Evolutionary conservation across 2,113 vertebrate species (phyloP), one percentile per base, ranked within the genome.

Genomic region (Genyomyrus donnyi): DNA sequence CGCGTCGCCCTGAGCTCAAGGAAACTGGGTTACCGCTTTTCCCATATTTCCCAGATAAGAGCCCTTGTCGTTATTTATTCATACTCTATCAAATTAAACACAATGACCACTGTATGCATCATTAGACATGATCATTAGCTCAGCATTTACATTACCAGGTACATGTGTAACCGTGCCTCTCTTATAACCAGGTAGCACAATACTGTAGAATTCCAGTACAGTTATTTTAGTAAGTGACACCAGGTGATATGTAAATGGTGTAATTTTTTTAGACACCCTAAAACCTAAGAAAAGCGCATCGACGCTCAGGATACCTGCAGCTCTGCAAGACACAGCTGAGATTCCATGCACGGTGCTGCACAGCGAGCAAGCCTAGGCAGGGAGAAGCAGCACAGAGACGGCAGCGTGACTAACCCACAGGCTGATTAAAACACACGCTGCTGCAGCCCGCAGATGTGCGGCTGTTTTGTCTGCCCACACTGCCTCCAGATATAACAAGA

Each of bases 381-480:
- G 31, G 86, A 58, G 13, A 50, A 13, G 42, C 24, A 10, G 11
- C 84, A 49, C 17, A 27, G 84, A 50, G 24, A 46, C 21, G 24
- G 77, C 15, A 27, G 85, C 48, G 85, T 86, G 85, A 86, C 85
- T 50, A 52, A 86, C 45, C 85, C 46, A 24, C n/a, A 86, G 85
- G 45, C n/a, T 10, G 45, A 15, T 83, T 83, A 45, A 83, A 83
- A 83, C 77, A 87, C 50, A 4, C 11, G 15, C 45, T 0, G 35
- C 83, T 48, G 5, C n/a, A 87, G 85, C 50, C 85, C 50, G 31
- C 46, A 86, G 84, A 49, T 49, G 48, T 50, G 48, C 8, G 84
- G 4, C 17, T 53, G 85, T 39, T 53, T 50, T 87, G 85, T 87
- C 85, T 52, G 85, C 49, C 49, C 31, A 35, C 85, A 52, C 49